Evolutionary conservation across 2,113 vertebrate genomes (phyloP).

Genomic region (Xyliphius kryptos): DNA sequence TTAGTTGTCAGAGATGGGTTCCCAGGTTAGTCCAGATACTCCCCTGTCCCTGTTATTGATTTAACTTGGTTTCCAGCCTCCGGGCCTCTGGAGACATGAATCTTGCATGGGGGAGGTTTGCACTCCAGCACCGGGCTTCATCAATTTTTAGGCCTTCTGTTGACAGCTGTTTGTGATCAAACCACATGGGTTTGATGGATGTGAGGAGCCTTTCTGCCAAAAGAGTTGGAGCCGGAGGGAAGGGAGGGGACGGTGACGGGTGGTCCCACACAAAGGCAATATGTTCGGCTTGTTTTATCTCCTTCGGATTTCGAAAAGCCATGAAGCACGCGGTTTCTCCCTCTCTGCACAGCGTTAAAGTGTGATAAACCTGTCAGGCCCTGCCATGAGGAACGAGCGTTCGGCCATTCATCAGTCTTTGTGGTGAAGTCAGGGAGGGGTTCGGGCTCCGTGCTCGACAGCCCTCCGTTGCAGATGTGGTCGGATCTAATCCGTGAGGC

Average conservation of each 20-base stretch:
- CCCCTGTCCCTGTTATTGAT: constrained; percentile 62
- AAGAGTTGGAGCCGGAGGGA: constrained; percentile 40
- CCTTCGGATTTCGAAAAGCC: constrained; percentile 50
- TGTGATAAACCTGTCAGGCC: constrained; percentile 64
- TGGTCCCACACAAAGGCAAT: constrained; percentile 28
- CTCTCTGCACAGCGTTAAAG: constrained; percentile 52
- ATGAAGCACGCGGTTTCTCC: constrained; percentile 50
- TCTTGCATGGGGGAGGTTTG: constrained; percentile 45
- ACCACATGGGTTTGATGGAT: constrained; percentile 55
- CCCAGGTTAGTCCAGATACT: constrained; percentile 53
- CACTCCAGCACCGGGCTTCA: constrained; percentile 48
- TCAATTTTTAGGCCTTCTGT: constrained; percentile 55
- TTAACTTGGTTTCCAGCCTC: constrained; percentile 53
- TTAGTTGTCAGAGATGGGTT: constrained; percentile 54
- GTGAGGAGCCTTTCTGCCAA: constrained; percentile 37
- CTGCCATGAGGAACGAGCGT: constrained; percentile 57
- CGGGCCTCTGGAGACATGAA: constrained; percentile 55
- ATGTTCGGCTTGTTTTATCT: constrained; percentile 36
- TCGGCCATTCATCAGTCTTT: constrained; percentile 57
- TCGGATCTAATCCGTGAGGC: constrained; percentile 49
- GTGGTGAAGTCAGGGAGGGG: constrained; percentile 48
- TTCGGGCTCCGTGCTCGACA: constrained; percentile 50
- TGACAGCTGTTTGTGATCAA: constrained; percentile 59
- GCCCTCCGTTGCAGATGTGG: constrained; percentile 54
- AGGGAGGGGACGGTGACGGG: constrained; percentile 34